These are phyloP conservation scores for Spinibarbus caldwelli DNA, from an alignment of 2,797 vertebrate genomes.

Conservation along the genomic window DNA sequence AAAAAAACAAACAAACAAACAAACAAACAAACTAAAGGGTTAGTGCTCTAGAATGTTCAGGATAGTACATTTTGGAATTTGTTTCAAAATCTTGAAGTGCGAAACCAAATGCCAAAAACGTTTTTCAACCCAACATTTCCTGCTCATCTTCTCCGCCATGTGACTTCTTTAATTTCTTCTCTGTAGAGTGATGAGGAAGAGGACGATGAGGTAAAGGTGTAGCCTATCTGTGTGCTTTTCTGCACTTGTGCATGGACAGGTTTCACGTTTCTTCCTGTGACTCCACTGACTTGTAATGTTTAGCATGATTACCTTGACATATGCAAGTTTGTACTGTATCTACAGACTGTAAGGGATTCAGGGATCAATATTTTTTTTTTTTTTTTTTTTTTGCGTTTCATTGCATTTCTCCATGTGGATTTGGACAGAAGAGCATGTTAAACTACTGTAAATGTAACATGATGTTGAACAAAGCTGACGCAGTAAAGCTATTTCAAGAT, in stretches of 20 bases:
- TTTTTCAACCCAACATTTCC: slow-evolving; percentile 17
- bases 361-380: background rate
- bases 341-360: background rate
- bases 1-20: background rate
- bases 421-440: background rate
- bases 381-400: fast-evolving
- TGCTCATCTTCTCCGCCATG: background rate
- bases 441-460: background rate
- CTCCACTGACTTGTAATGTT: background rate
- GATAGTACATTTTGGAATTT: background rate
- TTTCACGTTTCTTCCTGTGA: background rate
- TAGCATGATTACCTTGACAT: background rate
- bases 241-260: background rate
- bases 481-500: background rate
- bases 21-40: background rate
- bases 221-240: slow-evolving; percentile 22
- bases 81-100: background rate
- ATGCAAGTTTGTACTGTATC: background rate
- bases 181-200: slow-evolving; percentile 93
- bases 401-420: background rate
- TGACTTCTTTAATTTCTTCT: slow-evolving; percentile 49
- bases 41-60: background rate
- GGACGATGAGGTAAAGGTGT: slow-evolving; percentile 84
- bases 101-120: background rate
- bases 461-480: background rate